Base-by-base conservation (phyloP, 2,113 vertebrate genomes). In the Thoracochromis brauschi region DNA sequence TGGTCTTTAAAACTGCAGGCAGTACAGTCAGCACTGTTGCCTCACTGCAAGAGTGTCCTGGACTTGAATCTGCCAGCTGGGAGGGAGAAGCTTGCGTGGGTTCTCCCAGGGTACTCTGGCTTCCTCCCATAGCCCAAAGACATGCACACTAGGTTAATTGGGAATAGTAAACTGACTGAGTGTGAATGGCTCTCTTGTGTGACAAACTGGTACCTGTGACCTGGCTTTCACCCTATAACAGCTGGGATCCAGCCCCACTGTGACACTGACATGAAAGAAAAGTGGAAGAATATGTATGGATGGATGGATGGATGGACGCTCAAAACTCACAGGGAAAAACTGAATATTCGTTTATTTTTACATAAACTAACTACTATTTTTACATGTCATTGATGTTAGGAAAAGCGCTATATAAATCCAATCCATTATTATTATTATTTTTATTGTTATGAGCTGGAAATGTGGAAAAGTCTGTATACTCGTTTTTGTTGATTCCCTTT, bases 361-460 rank as follows among this genome's bases (percentile, higher is more conserved):
- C 0, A 0, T 54, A 54, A 21, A 54, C 51, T 54, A 12, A 54
- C 53, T 54, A 24, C 53, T 24, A 7, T 54, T 54, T 24, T 54
- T 54, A 54, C 1, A 2, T 53, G 53, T 54, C n/a, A 54, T 12
- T 54, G 53, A 24, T 24, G 53, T 54, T 7, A 54, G 53, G 53
- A 12, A 54, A 54, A 54, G 53, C 0, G 2, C 53, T 54, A 12
- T 0, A 24, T 12, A 54, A 54, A 54, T 24, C 53, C 6, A 54
- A 24, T 54, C 53, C 53, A 54, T 53, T 53, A 53, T 54, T 21
- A 53, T 54, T 53, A 1, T 53, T 11, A 38, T 38, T 38, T 6
- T 31, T 19, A 75, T 49, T 75, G 24, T 47, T 49, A 75, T 49
- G 24, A 31, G 71, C 42, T 75, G 1, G 2, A 75, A 75, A 49